These are phyloP conservation scores for Chouioia cunea DNA, from an alignment of 2,888 invertebrate genomes.

Conservation along the genomic window DNA sequence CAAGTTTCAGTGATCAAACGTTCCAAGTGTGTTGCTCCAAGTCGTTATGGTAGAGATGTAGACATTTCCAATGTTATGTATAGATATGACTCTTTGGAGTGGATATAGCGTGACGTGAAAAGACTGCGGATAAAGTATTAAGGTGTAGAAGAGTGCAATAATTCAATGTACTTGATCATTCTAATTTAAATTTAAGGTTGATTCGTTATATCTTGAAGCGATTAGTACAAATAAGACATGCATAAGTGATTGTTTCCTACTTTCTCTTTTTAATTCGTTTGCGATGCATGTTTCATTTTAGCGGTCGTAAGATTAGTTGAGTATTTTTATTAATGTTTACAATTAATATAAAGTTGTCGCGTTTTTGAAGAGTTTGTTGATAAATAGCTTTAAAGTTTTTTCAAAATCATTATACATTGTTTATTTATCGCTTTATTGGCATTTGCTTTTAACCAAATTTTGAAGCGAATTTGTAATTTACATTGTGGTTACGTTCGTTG, in stretches of 20 bases:
- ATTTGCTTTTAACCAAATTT: too few species aligned
- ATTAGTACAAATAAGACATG: slow-evolving; percentile 42
- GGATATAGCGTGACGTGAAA: neutral
- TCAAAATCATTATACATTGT: too few species aligned
- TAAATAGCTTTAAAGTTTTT: too few species aligned
- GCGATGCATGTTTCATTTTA: too few species aligned
- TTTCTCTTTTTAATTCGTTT: neutral
- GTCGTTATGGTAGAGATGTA: neutral
- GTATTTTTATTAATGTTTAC: too few species aligned
- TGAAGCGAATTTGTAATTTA: too few species aligned
- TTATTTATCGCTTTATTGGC: too few species aligned
- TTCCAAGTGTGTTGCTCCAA: slow-evolving; percentile 23
- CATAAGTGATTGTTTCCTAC: slow-evolving; percentile 17
- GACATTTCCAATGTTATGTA: slow-evolving; percentile 4
- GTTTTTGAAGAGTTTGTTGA: too few species aligned
- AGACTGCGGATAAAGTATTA: neutral
- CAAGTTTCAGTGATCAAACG: neutral
- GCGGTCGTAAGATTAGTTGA: too few species aligned
- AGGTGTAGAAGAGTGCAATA: slow-evolving; percentile 39
- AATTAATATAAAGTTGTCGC: too few species aligned
- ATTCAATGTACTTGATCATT: slow-evolving; percentile 42
- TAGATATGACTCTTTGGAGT: slow-evolving; percentile 1
- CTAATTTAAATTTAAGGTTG: slow-evolving; percentile 30
- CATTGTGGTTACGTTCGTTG: too few species aligned
- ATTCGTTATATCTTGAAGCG: slow-evolving; percentile 28